Evolutionary conservation across 2,797 vertebrate species (phyloP).

Genomic region (Crenichthys baileyi): DNA sequence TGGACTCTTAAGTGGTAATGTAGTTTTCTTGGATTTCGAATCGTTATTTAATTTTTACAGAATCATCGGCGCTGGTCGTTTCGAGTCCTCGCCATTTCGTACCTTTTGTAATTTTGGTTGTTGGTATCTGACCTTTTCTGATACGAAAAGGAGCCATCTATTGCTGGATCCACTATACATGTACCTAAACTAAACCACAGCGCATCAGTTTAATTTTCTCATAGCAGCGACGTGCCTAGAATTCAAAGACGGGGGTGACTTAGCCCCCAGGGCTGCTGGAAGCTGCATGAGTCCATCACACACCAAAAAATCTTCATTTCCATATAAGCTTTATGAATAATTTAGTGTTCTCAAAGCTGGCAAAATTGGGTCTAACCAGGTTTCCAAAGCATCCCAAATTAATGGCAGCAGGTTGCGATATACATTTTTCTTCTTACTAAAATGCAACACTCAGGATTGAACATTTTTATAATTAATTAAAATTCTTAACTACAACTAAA

Average conservation of each 20-base stretch:
- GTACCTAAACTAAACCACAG: background rate
- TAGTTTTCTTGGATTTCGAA: background rate
- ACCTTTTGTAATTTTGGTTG: background rate
- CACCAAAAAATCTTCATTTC: background rate
- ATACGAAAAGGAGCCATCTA: background rate
- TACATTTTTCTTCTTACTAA: background rate
- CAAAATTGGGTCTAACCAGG: background rate
- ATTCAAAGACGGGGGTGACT: background rate
- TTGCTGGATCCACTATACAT: background rate
- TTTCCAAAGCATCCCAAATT: too few relatives aligned
- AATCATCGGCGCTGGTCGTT: too few relatives aligned
- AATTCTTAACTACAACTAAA: background rate
- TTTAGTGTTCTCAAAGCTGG: too few relatives aligned
- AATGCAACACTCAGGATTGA: background rate
- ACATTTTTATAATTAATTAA: background rate
- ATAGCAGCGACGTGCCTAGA: background rate
- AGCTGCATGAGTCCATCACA: background rate
- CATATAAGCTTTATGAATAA: too few relatives aligned
- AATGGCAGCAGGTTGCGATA: background rate
- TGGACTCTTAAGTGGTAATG: background rate
- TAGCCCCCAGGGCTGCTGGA: background rate
- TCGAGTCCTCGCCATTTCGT: background rate
- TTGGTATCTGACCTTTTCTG: background rate
- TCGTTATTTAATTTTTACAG: background rate
- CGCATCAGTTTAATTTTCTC: background rate